Conservation (phyloP, 2,797 vertebrate genomes). For the Enteromius unitaeniatus region DNA sequence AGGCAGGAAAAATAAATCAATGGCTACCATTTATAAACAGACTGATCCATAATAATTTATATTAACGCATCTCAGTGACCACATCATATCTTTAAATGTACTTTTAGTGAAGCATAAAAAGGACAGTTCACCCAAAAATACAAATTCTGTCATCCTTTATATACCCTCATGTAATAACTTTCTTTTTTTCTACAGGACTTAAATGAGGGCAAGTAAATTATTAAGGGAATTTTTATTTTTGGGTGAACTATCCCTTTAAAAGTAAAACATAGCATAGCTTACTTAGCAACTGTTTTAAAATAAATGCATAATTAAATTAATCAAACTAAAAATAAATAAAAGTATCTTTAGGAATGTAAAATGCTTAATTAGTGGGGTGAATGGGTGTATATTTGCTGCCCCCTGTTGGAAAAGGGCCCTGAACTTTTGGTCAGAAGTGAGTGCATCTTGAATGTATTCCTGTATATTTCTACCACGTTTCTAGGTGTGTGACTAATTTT, state of each 20-base stretch:
- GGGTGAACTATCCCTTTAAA: background rate
- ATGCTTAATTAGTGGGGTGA: background rate
- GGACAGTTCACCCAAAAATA: background rate
- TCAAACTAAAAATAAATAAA: background rate
- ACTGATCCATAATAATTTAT: background rate
- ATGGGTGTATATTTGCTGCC: constrained; percentile 53
- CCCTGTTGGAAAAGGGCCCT: constrained; percentile 45
- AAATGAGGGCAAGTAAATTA: background rate
- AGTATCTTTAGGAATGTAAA: background rate
- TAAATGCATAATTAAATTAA: background rate
- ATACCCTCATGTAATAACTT: background rate
- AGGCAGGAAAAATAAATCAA: constrained; percentile 1
- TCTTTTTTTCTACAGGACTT: background rate
- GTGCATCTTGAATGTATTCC: background rate
- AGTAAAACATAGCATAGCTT: background rate
- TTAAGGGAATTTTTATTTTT: background rate
- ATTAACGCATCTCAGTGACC: background rate
- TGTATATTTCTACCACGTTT: background rate
- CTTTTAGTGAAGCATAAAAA: background rate
- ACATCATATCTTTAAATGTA: background rate
- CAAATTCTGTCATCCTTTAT: background rate
- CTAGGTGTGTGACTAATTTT: background rate
- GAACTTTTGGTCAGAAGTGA: background rate
- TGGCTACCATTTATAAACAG: background rate
- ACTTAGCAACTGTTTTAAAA: background rate